Evolutionary conservation across 2,888 invertebrate species (phyloP), one percentile per base, ranked within the genome.

Genomic region (Heliconius sara): DNA sequence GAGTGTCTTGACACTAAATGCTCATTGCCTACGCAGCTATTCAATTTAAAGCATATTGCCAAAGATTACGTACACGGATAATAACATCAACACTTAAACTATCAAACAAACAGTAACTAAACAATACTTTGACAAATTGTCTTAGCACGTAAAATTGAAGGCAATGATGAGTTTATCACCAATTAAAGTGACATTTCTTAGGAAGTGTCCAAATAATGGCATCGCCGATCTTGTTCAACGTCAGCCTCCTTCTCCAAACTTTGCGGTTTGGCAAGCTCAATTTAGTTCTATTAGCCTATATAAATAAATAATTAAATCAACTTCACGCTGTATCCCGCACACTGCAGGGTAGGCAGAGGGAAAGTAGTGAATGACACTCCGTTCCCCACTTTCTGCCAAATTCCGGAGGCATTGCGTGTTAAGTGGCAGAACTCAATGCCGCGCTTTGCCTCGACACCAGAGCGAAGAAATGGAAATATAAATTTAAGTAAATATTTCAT

Each of bases 201-300:
- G 66, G 25, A 67, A 78, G 39, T 78, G 57, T 73, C 57, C 25
- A 67, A 47, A 39, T 78, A 78, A 78, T 60, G 67, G 39, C 72
- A 67, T 39, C 19, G 66, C 25, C 73, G 39, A 52, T 78, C 25
- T 60, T 66, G 73, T 57, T 78, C 43, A 27, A 60, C 39, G 57
- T 57, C 30, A 34, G 73, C 22, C 66, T 65, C 34, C 67, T 67
- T 39, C n/a, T 67, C 67, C 68, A 27, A 78, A 74, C 60, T 77
- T 74, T 19, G n/a, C 25, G n/a, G 67, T 27, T 67, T 66, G 72
- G 57, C 57, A 34, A 73, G 34, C 25, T 34, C 60, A 9, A n/a
- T 19, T 22, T 1, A 34, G n/a, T 60, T 60, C 16, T 39, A 39
- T 73, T 34, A 73, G n/a, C 2, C n/a, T 9, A 25, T 16, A 7